A percentile compares a stretch with the other conserved stretches of the same genome.
phyloP scores from a whole-genome alignment of 2,888 invertebrate genomes.

The Sesia apiformis region DNA sequence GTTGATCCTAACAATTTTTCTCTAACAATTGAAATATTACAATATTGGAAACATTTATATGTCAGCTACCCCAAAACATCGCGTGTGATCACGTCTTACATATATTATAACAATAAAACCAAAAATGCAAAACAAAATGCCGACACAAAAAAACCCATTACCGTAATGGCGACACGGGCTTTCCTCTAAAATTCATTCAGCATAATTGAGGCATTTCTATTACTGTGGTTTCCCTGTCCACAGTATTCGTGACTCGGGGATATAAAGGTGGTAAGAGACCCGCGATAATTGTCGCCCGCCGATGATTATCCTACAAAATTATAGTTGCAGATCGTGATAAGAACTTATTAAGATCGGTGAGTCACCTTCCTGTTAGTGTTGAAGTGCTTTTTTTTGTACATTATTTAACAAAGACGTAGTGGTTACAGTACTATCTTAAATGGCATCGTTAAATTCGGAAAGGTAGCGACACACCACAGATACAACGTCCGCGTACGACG shows the following conservation, averaged over 20 bases:
- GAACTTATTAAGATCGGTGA: conserved; percentile 3
- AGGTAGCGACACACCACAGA: no score
- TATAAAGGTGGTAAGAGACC: conserved; percentile 11
- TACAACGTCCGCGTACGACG: no score
- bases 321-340: conserved; percentile 5
- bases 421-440: no score
- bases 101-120: not conserved
- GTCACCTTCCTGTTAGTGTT: not conserved
- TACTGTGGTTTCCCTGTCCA: conserved; percentile 10
- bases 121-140: not conserved
- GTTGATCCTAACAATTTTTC: no score
- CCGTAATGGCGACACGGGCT: not conserved
- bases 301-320: conserved; percentile 7
- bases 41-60: not conserved
- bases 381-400: no score
- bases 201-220: conserved; percentile 21
- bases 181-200: conserved; percentile 6
- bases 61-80: not conserved
- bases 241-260: conserved; percentile 13
- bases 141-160: not conserved
- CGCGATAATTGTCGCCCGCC: conserved; percentile 11
- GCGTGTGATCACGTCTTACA: not conserved
- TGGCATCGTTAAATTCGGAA: no score
- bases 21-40: no score
- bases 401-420: no score